Evolutionary conservation across 2,797 vertebrate genomes (phyloP), one percentile per base, ranked within the genome.

Genomic region (Alca torda): DNA sequence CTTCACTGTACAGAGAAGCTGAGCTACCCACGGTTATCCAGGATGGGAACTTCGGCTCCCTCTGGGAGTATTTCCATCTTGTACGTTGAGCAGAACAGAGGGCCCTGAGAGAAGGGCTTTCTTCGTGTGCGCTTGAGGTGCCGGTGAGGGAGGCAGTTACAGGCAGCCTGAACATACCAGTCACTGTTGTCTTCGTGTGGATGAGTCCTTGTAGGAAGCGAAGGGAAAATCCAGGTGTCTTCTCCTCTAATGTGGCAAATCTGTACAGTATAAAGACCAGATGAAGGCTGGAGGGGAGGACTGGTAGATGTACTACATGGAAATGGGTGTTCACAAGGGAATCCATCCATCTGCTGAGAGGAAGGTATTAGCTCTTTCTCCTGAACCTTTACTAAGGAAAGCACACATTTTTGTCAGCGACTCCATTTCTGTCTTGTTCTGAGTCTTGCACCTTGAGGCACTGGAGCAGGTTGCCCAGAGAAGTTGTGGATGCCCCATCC

Each of bases 71-170:
- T 89, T 93, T 86, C 30, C 43, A 14, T 84, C 80, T 56, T 61
- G 39, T 43, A 21, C 0, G 0, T 48, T 1, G 2, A 75, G 24
- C 50, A 61, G 75, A 87, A 65, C 50, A 53, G 61, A 72, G 10
- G 9, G 53, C 57, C 18, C 35, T 26, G 37, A n/a, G 23, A 60
- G 57, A 28, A 53, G 28, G 13, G 30, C 31, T 69, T 83, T 57
- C 39, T 54, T 59, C 25, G 35, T 2, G 12, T 0, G 0, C 3
- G 0, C n/a, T 23, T 37, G 48, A 37, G 26, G n/a, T 67, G 43
- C 72, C 1, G 3, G 35, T 1, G 5, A 54, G 51, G 28, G 35
- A 73, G 69, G 33, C 39, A 13, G n/a, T 65, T 84, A 50, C 17
- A 31, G 72, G 16, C 50, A 84, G 13, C 73, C 31, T 54, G 67